These are phyloP conservation scores for Premnoplex brunnescens DNA, from an alignment of 2,797 vertebrate species.

Conservation along the genomic window DNA sequence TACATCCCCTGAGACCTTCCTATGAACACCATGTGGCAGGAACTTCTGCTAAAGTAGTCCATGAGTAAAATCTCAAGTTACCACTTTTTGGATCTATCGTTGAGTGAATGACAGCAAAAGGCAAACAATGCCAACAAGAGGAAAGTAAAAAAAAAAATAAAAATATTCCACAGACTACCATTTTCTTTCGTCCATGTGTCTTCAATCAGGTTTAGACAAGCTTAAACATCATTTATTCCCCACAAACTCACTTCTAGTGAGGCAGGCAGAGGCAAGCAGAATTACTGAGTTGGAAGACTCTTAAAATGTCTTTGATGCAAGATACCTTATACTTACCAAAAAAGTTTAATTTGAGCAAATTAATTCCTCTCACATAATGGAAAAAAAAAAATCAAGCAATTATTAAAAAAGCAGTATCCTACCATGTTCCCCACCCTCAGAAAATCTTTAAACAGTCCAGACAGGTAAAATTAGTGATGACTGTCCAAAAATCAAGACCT, in stretches of 20 bases:
- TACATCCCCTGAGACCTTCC: not conserved
- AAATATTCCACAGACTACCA: not conserved
- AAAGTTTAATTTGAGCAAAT: not conserved
- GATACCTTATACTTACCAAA: not conserved
- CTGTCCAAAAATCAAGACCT: not conserved
- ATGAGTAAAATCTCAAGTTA: slow-evolving; percentile 26
- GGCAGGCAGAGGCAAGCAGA: not conserved
- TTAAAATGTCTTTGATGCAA: not conserved
- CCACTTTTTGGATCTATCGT: not conserved
- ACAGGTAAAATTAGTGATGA: not conserved
- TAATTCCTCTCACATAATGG: not conserved
- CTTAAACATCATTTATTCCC: not conserved
- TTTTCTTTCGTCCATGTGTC: slow-evolving; percentile 23
- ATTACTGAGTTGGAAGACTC: not conserved
- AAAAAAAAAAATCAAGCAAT: not conserved
- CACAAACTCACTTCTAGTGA: not conserved
- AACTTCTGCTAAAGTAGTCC: not conserved
- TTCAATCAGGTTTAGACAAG: slow-evolving; percentile 12
- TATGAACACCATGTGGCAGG: not conserved
- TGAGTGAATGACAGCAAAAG: slow-evolving; percentile 4
- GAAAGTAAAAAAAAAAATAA: not conserved
- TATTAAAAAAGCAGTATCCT: not conserved
- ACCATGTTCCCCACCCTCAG: not conserved
- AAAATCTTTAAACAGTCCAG: not conserved
- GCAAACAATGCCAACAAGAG: not conserved